Conservation (phyloP, 2,113 vertebrate species). For the Cryptomyrus ogoouensis region DNA sequence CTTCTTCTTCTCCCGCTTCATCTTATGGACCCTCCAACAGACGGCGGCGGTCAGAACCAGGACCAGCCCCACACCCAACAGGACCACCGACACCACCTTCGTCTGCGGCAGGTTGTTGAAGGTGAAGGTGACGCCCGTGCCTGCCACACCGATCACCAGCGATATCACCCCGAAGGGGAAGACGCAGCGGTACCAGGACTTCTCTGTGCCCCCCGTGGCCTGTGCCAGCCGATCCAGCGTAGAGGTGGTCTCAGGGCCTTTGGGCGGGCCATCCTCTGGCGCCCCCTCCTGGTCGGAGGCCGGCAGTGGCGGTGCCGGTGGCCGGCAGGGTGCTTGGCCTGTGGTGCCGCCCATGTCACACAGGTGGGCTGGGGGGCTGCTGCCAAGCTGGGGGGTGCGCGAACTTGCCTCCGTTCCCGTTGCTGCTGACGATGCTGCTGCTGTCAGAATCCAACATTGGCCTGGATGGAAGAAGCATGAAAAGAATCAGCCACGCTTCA, state of each 20-base stretch:
- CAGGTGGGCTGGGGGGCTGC: constrained; percentile 9
- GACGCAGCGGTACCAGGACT: constrained; percentile 86
- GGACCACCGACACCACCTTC: constrained; percentile 76
- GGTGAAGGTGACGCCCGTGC: constrained; percentile 80
- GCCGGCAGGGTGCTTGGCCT: constrained; percentile 50
- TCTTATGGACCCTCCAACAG: constrained; percentile 75
- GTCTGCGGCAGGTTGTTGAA: constrained; percentile 78
- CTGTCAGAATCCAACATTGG: constrained; percentile 37
- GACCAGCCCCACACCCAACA: constrained; percentile 65
- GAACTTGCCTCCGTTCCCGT: constrained; percentile 24
- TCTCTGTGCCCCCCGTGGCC: constrained; percentile 79
- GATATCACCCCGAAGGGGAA: constrained; percentile 85
- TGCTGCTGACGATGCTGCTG: constrained; percentile 25
- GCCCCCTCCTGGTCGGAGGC: constrained; percentile 46
- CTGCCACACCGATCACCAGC: constrained; percentile 75
- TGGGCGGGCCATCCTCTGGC: constrained; percentile 50
- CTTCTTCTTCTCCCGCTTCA: constrained; percentile 66
- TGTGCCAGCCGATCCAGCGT: constrained; percentile 74
- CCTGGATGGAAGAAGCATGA: constrained; percentile 20
- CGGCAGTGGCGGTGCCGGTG: constrained; percentile 46
- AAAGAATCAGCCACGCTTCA: not conserved
- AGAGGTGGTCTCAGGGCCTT: constrained; percentile 67
- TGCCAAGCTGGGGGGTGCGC: not conserved
- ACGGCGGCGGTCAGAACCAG: constrained; percentile 69
- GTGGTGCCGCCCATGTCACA: constrained; percentile 63